Evolutionary conservation across 2,797 vertebrate genomes (phyloP), one percentile per base, ranked within the genome.

Genomic region (Propithecus perrieri): DNA sequence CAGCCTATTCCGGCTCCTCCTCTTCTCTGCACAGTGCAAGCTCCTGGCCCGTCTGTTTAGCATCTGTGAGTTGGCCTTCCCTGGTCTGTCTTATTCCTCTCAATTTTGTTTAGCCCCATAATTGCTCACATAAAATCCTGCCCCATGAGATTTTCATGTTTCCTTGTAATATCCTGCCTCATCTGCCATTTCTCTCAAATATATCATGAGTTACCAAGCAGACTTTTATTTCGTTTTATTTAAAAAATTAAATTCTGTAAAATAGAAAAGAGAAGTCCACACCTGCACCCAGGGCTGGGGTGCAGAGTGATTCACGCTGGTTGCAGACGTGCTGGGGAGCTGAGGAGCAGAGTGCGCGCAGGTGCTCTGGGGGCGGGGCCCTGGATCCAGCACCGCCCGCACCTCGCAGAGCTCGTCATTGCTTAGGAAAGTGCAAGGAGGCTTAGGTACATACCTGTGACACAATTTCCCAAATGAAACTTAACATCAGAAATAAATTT

Each of bases 1-100:
- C 30, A 13, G 6, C 4, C 35, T n/a, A 4, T 33, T 11, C 10
- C 6, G 20, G 10, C 1, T 1, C 12, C 12, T 18, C 9, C 0
- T 41, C 0, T 83, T 33, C 22, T 15, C 15, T 26, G 13, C 14
- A 11, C 10, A 5, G 0, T 6, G 6, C 14, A 4, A 30, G 0
- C 26, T 24, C 43, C 57, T 14, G 46, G 48, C 4, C 15, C 6
- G 26, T 35, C 26, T 35, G 10, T 63, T 9, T 24, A 22, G 48
- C 2, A 1, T 78, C 10, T 13, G 35, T 22, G 33, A 1, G 33
- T 22, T 0, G 1, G 0, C 13, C 4, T 48, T 91, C 61, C 6
- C 4, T 43, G 20, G 20, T 35, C 22, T 65, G 18, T 43, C 14
- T 48, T 35, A 13, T 71, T 18, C 13, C 7, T 35, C 11, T 87